Evolutionary conservation across 2,797 vertebrate species (phyloP), one percentile per base, ranked within the genome.

Genomic region (Arremon brunneinucha): DNA sequence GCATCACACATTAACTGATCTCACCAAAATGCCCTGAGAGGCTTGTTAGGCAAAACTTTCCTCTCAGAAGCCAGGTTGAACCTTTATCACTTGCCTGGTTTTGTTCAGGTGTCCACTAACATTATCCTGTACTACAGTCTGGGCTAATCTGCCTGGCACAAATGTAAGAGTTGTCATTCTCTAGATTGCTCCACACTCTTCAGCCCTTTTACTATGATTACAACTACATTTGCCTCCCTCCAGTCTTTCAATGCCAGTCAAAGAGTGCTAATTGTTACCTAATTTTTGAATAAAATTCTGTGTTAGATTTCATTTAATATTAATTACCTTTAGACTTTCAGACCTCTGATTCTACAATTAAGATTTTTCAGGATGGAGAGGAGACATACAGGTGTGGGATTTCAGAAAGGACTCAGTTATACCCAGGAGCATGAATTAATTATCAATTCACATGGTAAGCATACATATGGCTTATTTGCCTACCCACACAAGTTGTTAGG

Each of bases 401-500:
- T 69, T 83, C 39, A 34, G 0, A 11, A 83, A 93, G 44, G 68
- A 74, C 52, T 77, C 56, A 2, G 3, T 55, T 92, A 83, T 69
- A 92, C 35, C 35, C 30, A 79, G 74, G 13, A 86, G 27, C 26
- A 22, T 22, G 67, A 78, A 88, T 90, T 78, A 76, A 94, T 93
- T 88, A 56, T 28, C 49, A 52, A 87, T 96, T 92, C 83, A 75
- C 34, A 81, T 88, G 44, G 55, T 81, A 70, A 69, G 63, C 50
- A 56, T 82, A 34, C 37, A 76, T 89, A 84, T 83, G 86, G 83
- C 68, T 84, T 95, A 49, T 90, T 96, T 96, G 77, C 83, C 74
- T 70, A 95, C 59, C 92, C 80, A 86, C 72, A 92, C 89, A 88
- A 92, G 77, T 90, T 81, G 84, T 82, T 88, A 88, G 43, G 82